Conservation (phyloP, 2,113 vertebrate genomes). For the Salminus brasiliensis region DNA sequence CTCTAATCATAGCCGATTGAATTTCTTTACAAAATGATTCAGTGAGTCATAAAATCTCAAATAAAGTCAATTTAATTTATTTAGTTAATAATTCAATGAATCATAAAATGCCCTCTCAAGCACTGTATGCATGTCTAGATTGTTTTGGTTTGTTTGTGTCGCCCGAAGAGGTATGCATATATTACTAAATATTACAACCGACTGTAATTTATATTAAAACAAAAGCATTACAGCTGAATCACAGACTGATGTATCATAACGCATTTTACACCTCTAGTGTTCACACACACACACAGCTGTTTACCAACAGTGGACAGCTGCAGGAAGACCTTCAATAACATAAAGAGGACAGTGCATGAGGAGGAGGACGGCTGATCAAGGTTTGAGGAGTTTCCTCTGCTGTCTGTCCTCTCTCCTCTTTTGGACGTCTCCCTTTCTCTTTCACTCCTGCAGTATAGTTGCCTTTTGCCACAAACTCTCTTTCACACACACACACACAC, state of each 20-base stretch:
- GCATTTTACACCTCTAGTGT: too few species aligned
- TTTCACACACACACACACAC: constrained; percentile 10
- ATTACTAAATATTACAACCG: too few species aligned
- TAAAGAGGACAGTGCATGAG: not conserved
- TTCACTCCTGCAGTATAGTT: not conserved
- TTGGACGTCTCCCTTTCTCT: not conserved
- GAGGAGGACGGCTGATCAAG: constrained; percentile 11
- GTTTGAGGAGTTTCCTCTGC: constrained; percentile 17
- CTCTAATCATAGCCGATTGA: too few species aligned
- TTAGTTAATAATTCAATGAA: too few species aligned
- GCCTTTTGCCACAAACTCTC: not conserved
- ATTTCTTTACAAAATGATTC: too few species aligned
- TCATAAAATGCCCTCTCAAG: too few species aligned
- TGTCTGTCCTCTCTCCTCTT: not conserved
- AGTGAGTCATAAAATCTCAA: not conserved
- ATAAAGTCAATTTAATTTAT: not conserved
- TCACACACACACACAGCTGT: not conserved
- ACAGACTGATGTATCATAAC: too few species aligned
- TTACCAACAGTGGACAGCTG: constrained; percentile 1
- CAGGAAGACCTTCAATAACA: constrained; percentile 17
- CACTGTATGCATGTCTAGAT: too few species aligned
- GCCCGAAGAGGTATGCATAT: too few species aligned
- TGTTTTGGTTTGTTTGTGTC: too few species aligned
- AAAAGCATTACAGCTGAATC: too few species aligned
- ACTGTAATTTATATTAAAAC: too few species aligned